These are phyloP conservation scores for Argopecten irradians DNA, from an alignment of 1,140 invertebrate genomes.

Conservation along the genomic window DNA sequence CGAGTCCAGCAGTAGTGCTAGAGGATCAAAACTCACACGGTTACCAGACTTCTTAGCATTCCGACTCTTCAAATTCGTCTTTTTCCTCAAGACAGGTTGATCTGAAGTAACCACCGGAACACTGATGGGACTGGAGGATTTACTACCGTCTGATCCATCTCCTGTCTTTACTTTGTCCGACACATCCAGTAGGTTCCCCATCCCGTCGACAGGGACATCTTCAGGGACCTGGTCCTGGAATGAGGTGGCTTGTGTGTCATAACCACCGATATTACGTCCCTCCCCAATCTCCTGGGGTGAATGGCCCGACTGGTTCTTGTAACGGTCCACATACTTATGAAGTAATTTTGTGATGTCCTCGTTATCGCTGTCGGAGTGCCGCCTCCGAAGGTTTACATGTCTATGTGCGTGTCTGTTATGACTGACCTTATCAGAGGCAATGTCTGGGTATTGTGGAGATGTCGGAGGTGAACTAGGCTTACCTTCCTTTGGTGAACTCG, in stretches of 20 bases:
- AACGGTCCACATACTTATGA: slow-evolving; percentile 57
- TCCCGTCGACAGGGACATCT: slow-evolving; percentile 60
- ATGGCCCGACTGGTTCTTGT: slow-evolving; percentile 54
- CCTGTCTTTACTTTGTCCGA: slow-evolving; percentile 37
- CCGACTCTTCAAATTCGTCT: slow-evolving; percentile 67
- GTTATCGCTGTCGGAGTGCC: slow-evolving; percentile 72
- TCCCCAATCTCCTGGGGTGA: slow-evolving; percentile 33
- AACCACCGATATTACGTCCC: slow-evolving; percentile 43
- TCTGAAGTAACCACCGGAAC: slow-evolving; percentile 28
- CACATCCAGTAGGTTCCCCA: slow-evolving; percentile 61
- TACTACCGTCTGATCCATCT: slow-evolving; percentile 27
- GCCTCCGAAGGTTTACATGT: slow-evolving; percentile 63
- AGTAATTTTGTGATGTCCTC: slow-evolving; percentile 68
- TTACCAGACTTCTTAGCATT: slow-evolving; percentile 73
- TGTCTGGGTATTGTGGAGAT: slow-evolving; percentile 66
- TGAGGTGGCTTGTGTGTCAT: slow-evolving; percentile 59
- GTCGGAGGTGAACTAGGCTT: slow-evolving; percentile 51
- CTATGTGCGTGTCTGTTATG: slow-evolving; percentile 71
- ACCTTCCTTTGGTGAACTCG: slow-evolving; percentile 11
- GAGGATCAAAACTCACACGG: slow-evolving; percentile 96
- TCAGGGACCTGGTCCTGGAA: slow-evolving; percentile 60
- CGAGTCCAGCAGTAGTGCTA: slow-evolving; percentile 96
- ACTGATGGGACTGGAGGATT: slow-evolving; percentile 32
- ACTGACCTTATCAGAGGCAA: slow-evolving; percentile 75
- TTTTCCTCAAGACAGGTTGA: slow-evolving; percentile 54